A percentile compares a stretch with the other conserved stretches of the same genome.
These are phyloP conservation scores for Phalacrocorax pelagicus DNA, from an alignment of 2,113 vertebrate species.

Conservation along the genomic window DNA sequence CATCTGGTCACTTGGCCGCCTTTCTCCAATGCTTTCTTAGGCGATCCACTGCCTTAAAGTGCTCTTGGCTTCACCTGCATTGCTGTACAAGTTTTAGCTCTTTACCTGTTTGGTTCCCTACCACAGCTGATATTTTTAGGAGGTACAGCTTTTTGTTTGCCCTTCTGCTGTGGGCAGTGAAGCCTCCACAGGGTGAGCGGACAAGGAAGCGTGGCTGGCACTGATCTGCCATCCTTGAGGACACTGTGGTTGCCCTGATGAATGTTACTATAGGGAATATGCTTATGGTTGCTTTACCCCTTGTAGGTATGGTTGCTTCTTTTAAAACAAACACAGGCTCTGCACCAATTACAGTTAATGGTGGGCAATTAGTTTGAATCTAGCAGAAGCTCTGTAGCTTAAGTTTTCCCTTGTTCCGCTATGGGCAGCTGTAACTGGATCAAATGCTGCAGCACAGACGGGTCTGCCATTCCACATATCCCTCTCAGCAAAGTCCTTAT, in stretches of 20 bases:
- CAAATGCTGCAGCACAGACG: neutral
- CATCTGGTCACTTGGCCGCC: neutral
- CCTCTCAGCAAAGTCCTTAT: rapidly evolving
- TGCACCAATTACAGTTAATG: neutral
- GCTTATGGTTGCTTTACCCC: neutral
- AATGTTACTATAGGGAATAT: rapidly evolving
- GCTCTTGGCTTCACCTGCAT: neutral
- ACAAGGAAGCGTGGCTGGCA: neutral
- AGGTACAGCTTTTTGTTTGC: rapidly evolving
- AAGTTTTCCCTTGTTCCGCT: neutral
- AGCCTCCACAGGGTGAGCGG: neutral
- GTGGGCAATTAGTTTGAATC: neutral
- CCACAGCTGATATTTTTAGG: neutral
- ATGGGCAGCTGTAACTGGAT: neutral
- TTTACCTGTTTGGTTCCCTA: neutral
- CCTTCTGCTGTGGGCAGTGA: neutral
- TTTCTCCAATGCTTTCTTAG: neutral
- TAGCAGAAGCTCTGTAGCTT: neutral
- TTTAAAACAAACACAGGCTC: neutral
- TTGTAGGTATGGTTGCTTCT: neutral
- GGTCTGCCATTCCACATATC: rapidly evolving
- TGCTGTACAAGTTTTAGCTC: neutral
- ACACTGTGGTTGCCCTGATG: neutral
- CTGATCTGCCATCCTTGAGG: neutral
- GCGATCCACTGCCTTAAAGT: neutral